Percentiles rank a stretch among this genome's conserved stretches.
Evolutionary conservation across 2,113 vertebrate species (phyloP).

Genomic region (Rhombomys opimus): DNA sequence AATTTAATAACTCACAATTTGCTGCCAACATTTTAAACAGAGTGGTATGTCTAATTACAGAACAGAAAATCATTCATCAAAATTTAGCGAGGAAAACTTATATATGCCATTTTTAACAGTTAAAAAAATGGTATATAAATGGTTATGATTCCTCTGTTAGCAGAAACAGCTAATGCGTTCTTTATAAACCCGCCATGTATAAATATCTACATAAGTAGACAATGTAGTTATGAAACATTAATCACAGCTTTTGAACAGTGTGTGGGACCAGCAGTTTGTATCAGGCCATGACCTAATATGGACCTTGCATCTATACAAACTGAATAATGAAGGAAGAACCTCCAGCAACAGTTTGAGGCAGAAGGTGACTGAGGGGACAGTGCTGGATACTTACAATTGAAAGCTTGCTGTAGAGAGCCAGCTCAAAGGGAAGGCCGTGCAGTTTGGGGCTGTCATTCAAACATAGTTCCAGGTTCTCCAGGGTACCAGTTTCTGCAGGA

Average conservation of each 20-base stretch:
- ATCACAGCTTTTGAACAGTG: slow-evolving; percentile 92
- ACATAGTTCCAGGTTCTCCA: slow-evolving; percentile 87
- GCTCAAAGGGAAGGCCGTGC: slow-evolving; percentile 97
- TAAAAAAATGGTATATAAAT: slow-evolving; percentile 89
- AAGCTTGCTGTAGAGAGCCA: slow-evolving; percentile 99
- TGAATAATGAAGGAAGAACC: slow-evolving; percentile 99
- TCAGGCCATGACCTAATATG: slow-evolving; percentile 99
- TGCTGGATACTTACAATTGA: slow-evolving; percentile 99
- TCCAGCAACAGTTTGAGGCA: slow-evolving; percentile 96
- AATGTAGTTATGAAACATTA: slow-evolving; percentile 88
- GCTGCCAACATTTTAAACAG: slow-evolving; percentile 92
- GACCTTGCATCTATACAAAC: slow-evolving; percentile 99
- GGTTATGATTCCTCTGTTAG: slow-evolving; percentile 94
- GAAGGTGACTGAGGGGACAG: slow-evolving; percentile 98
- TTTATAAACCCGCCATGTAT: slow-evolving; percentile 87
- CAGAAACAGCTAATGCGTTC: slow-evolving; percentile 91
- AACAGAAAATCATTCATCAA: slow-evolving; percentile 90
- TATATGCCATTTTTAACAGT: slow-evolving; percentile 89
- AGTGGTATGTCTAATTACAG: slow-evolving; percentile 91
- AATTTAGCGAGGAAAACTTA: slow-evolving; percentile 95
- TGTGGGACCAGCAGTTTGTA: slow-evolving; percentile 88
- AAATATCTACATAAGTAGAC: slow-evolving; percentile 84
- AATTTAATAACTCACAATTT: slow-evolving; percentile 90
- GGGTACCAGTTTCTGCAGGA: slow-evolving; percentile 97
- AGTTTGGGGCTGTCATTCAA: slow-evolving; percentile 99